phyloP scores from a whole-genome alignment of 2,888 invertebrate genomes.

The Acanthacorydalis orientalis region DNA sequence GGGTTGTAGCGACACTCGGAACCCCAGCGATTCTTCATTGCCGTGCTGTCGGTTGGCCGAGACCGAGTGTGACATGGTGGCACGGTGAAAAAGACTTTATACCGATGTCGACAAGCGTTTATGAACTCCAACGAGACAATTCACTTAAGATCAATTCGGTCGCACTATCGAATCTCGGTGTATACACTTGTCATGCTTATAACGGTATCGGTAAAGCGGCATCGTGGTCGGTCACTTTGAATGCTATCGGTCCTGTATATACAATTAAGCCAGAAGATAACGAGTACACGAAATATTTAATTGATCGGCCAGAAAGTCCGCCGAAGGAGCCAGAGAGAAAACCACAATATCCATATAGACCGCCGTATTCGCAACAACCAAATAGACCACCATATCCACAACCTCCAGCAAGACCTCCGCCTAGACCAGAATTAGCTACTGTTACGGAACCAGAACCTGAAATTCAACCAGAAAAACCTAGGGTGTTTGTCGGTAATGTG shows the following conservation, averaged over 20 bases:
- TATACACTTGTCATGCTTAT: slow-evolving; percentile 80
- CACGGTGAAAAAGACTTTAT: slow-evolving; percentile 51
- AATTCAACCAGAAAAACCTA: slow-evolving; percentile 10
- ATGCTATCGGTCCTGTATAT: slow-evolving; percentile 52
- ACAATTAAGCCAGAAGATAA: slow-evolving; percentile 36
- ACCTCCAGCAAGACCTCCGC: slow-evolving; percentile 14
- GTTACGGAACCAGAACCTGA: slow-evolving; percentile 8
- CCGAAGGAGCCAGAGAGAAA: slow-evolving; percentile 5
- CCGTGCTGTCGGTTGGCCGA: slow-evolving; percentile 66
- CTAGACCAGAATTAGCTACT: slow-evolving; percentile 15
- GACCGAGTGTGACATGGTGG: slow-evolving; percentile 73
- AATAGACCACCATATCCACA: slow-evolving; percentile 16
- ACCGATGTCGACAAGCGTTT: slow-evolving; percentile 47
- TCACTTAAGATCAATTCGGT: slow-evolving; percentile 59
- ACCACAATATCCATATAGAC: slow-evolving; percentile 21
- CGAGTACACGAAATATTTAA: slow-evolving; percentile 39
- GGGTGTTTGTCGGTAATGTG: slow-evolving; percentile 11
- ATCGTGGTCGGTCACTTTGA: slow-evolving; percentile 57
- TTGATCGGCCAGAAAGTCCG: slow-evolving; percentile 32
- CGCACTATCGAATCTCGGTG: slow-evolving; percentile 54
- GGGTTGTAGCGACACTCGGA: slow-evolving; percentile 51
- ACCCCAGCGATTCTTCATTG: slow-evolving; percentile 56
- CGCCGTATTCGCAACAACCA: no score
- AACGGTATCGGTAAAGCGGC: slow-evolving; percentile 65
- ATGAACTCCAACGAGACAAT: slow-evolving; percentile 56